Evolutionary conservation across 2,888 invertebrate species (phyloP).

Genomic region (Phragmatobia fuliginosa): DNA sequence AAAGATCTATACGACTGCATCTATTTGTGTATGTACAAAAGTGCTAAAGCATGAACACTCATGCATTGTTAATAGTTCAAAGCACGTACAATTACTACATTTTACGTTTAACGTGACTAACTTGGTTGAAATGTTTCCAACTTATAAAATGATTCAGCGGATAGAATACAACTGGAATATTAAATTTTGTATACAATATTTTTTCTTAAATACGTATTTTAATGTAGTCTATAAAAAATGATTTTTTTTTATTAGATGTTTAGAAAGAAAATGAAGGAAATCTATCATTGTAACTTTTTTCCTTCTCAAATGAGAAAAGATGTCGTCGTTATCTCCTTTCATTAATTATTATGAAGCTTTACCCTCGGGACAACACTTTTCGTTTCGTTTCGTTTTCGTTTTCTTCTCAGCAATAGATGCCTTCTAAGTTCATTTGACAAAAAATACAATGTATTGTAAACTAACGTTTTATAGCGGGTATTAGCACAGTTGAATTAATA

Average conservation of each 20-base stretch:
- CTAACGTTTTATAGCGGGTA: background rate
- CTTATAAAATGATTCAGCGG: constrained; percentile 13
- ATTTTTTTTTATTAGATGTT: background rate
- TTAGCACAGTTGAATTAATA: background rate
- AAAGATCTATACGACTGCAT: no score
- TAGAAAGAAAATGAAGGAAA: background rate
- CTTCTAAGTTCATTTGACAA: background rate
- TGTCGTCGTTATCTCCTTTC: background rate
- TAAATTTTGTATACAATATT: background rate
- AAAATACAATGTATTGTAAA: background rate
- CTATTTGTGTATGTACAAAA: background rate
- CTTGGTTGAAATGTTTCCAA: constrained; percentile 12
- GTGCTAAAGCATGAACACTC: constrained; percentile 6
- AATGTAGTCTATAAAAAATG: background rate
- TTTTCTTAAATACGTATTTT: background rate
- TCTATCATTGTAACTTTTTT: background rate
- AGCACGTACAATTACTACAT: constrained; percentile 17
- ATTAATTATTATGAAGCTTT: background rate
- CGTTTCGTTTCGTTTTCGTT: no score
- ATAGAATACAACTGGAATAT: background rate
- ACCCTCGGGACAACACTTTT: background rate
- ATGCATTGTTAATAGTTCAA: constrained; percentile 11
- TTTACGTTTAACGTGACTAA: constrained; percentile 21
- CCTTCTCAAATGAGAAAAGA: background rate
- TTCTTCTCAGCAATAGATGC: background rate